Percentiles rank a stretch among this genome's conserved stretches.
Evolutionary conservation across 1,140 invertebrate species (phyloP).

Genomic region (Leptopilina boulardi): DNA sequence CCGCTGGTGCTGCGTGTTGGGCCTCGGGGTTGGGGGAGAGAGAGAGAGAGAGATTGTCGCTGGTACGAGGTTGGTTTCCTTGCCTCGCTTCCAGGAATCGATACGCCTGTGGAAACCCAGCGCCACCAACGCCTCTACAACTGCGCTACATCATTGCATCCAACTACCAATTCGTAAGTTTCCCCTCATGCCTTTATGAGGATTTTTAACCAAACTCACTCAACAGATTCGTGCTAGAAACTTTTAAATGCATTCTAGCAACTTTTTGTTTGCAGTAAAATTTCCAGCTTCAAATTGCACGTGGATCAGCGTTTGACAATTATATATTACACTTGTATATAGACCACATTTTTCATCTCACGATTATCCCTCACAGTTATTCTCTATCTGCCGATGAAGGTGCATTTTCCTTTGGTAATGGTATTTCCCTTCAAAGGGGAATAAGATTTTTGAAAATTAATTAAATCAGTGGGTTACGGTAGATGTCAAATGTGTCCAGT

Average conservation of each 20-base stretch:
- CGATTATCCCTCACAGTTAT: too few species aligned
- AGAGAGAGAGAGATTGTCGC: conserved; percentile 52
- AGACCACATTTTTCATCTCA: background rate
- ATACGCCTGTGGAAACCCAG: conserved; percentile 68
- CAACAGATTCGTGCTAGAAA: conserved; percentile 41
- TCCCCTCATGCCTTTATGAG: conserved; percentile 43
- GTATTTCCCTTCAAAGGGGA: too few species aligned
- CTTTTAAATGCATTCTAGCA: conserved; percentile 44
- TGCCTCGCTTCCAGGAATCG: conserved; percentile 58
- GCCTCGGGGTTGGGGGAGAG: conserved; percentile 51
- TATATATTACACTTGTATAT: too few species aligned
- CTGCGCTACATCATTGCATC: conserved; percentile 69
- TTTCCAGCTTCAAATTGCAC: too few species aligned
- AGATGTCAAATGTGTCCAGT: too few species aligned
- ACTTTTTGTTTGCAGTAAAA: conserved; percentile 25
- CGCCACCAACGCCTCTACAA: conserved; percentile 70
- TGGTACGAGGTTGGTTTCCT: conserved; percentile 56
- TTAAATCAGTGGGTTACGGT: too few species aligned
- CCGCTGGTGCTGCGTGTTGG: conserved; percentile 50
- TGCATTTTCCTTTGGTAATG: too few species aligned
- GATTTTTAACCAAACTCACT: conserved; percentile 51
- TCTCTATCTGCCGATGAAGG: too few species aligned
- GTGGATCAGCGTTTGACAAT: too few species aligned
- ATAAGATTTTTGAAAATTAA: too few species aligned
- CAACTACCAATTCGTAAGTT: conserved; percentile 59